Evolutionary conservation across 2,113 vertebrate species (phyloP).

Genomic region (Pteronura brasiliensis): DNA sequence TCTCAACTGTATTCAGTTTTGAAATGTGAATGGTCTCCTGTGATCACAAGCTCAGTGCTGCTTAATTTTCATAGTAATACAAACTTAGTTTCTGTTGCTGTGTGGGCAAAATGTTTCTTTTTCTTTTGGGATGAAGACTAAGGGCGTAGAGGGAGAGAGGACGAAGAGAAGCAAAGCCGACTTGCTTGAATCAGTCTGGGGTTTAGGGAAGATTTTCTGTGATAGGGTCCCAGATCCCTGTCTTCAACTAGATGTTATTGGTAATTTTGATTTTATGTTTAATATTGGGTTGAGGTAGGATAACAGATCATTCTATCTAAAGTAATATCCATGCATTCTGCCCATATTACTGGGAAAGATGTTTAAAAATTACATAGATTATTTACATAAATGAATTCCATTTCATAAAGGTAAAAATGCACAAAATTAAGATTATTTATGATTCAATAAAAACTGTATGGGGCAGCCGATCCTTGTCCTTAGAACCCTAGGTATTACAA

Average conservation of each 20-base stretch:
- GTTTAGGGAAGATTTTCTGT: background rate
- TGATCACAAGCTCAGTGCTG: background rate
- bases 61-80: background rate
- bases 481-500: constrained; percentile 67
- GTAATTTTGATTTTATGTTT: background rate
- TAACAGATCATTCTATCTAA: background rate
- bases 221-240: background rate
- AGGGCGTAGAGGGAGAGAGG: background rate
- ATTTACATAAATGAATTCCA: constrained; percentile 70
- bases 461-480: constrained; percentile 44
- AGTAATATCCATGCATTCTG: background rate
- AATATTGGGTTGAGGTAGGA: background rate
- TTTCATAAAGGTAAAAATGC: constrained; percentile 54
- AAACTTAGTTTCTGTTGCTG: background rate
- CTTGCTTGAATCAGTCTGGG: background rate
- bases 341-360: background rate
- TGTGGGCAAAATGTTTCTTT: background rate
- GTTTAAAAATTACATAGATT: constrained; percentile 53
- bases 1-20: background rate
- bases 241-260: background rate
- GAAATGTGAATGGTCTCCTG: background rate
- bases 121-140: background rate
- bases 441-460: constrained; percentile 51
- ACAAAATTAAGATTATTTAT: constrained; percentile 64
- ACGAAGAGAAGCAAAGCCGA: background rate